A percentile compares a stretch with the other conserved stretches of the same genome.
These are phyloP conservation scores for Apamea anceps DNA, from an alignment of 2,888 invertebrate species.

Conservation along the genomic window DNA sequence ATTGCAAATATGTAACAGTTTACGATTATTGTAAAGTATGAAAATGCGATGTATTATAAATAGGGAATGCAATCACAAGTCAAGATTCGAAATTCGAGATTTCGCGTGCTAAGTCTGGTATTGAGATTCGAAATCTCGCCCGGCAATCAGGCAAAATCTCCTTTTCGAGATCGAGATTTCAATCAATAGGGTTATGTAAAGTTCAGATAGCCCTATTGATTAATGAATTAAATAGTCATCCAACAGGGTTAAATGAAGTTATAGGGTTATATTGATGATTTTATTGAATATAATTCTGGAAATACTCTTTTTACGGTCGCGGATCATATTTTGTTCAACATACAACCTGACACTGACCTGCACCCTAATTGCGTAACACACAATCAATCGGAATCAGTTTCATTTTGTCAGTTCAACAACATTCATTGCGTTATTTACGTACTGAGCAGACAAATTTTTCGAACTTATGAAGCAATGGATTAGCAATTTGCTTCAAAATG, in stretches of 20 bases:
- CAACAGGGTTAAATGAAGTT: background rate
- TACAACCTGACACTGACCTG: background rate
- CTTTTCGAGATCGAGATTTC: background rate
- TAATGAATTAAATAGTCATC: background rate
- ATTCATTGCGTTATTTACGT: no score
- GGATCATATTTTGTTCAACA: background rate
- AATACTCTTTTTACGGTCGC: background rate
- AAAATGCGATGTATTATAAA: background rate
- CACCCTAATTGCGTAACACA: no score
- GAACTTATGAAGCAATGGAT: no score
- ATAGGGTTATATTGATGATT: background rate
- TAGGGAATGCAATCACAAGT: background rate
- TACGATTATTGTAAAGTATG: background rate
- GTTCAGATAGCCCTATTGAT: background rate
- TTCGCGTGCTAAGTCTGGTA: background rate
- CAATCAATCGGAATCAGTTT: no score
- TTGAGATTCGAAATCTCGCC: no score
- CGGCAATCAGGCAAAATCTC: background rate
- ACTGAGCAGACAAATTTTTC: no score
- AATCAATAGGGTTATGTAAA: no score
- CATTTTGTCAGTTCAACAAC: no score
- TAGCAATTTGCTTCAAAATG: no score
- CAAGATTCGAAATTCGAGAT: background rate
- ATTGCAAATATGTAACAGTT: background rate
- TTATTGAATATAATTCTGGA: background rate